Evolutionary conservation across 2,888 invertebrate species (phyloP), one percentile per base, ranked within the genome.

Genomic region (Siphonodentalium dalli): DNA sequence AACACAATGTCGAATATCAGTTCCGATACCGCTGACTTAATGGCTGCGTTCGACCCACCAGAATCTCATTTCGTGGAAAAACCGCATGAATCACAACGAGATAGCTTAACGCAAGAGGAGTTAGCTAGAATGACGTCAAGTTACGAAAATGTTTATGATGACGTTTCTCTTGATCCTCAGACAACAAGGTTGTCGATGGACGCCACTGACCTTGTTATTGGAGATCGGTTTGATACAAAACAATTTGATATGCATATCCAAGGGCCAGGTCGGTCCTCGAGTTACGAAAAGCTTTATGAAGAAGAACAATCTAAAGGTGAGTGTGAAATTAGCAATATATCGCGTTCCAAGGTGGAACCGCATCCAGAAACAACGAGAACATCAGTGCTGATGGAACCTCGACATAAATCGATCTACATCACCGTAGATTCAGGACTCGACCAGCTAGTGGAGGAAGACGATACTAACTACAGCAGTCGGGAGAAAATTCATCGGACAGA

Each of bases 251-350:
- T 58, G 18, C 70, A 74, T 47, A 63, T 71, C 42, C 56, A 63
- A 35, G 44, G 63, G 13, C 46, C 59, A 31, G 71, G 70, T 24
- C 61, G 60, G 28, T 63, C 73, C 7, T 74, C 74, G 35, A 74
- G 75, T 52, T 77, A 70, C 57, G 76, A 77, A 60, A 65, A 72
- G 31, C 65, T 74, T 18, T 77, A 77, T 54, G 66, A 68, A 33
- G 58, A 67, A 59, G 40, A 58, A 26, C 54, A 26, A 29, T 20
- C 20, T 21, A 35, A 26, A 37, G 61, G 58, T 63, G 65, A 67
- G 61, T 60, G 54, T 46, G n/a, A n/a, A n/a, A n/a, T n/a, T n/a
- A n/a, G n/a, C n/a, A n/a, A n/a, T n/a, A n/a, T 23, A 38, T 8
- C 39, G 39, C 11, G 39, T 38, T n/a, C n/a, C n/a, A n/a, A n/a